A percentile compares a stretch with the other conserved stretches of the same genome.
Conservation (phyloP, 2,888 invertebrate genomes). For the Andrena fulva region DNA sequence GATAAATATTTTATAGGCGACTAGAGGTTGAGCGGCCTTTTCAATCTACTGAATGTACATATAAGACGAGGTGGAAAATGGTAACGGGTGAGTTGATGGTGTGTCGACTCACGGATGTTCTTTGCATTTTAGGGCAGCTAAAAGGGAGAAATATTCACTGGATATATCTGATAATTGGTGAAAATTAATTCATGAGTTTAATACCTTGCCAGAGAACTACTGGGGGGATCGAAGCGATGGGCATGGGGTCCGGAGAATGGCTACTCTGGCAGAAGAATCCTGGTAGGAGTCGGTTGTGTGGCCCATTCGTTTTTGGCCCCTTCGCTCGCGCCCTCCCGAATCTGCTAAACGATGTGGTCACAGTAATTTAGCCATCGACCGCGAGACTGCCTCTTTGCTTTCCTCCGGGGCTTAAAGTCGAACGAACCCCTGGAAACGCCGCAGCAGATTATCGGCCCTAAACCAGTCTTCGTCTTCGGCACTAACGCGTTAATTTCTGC, state of each 20-base stretch:
- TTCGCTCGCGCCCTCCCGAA: constrained; percentile 32
- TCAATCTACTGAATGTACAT: not conserved
- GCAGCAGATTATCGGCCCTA: not conserved
- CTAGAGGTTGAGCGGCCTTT: not conserved
- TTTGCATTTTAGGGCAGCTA: not conserved
- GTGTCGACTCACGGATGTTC: not conserved
- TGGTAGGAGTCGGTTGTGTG: constrained; percentile 32
- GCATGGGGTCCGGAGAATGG: not conserved
- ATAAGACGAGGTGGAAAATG: not conserved
- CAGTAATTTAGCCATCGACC: constrained; percentile 56
- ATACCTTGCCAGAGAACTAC: no score
- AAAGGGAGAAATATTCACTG: no score
- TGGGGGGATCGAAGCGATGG: not conserved
- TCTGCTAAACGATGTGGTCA: constrained; percentile 58
- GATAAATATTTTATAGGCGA: not conserved
- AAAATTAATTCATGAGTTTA: no score
- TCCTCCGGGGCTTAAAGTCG: constrained; percentile 22
- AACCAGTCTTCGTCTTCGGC: not conserved
- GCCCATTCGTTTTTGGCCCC: constrained; percentile 24
- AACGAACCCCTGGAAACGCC: constrained; percentile 11
- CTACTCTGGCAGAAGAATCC: constrained; percentile 13
- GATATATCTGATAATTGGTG: not conserved
- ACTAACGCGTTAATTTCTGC: not conserved
- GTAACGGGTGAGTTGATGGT: not conserved
- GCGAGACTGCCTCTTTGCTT: constrained; percentile 29